These are phyloP conservation scores for Solea solea DNA, from an alignment of 2,113 vertebrate species.

Conservation along the genomic window DNA sequence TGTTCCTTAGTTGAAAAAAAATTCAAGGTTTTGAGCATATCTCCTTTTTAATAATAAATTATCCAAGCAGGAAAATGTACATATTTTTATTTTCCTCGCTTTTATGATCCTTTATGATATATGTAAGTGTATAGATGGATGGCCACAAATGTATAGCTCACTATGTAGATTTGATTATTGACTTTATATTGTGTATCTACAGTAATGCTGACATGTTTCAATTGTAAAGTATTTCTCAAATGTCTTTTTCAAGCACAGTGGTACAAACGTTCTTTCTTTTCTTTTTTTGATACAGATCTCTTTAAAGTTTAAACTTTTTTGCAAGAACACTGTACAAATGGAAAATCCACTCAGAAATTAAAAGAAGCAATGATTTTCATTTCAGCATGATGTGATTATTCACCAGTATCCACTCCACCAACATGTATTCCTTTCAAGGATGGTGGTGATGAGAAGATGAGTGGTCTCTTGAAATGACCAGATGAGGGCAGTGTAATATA, in stretches of 20 bases:
- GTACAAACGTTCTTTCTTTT: conserved; percentile 36
- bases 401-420: too few species aligned
- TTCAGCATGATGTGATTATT: background rate
- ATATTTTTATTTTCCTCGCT: conserved; percentile 65
- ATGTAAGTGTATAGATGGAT: conserved; percentile 38
- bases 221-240: conserved; percentile 89
- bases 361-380: conserved; percentile 58
- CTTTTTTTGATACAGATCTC: conserved; percentile 64
- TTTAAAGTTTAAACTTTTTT: conserved; percentile 45
- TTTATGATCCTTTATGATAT: conserved; percentile 67
- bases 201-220: conserved; percentile 79
- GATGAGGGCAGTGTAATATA: conserved; percentile 54
- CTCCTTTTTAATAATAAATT: conserved; percentile 47
- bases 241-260: conserved; percentile 62
- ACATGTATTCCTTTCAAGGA: background rate
- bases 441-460: background rate
- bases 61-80: conserved; percentile 65
- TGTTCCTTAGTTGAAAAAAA: conserved; percentile 44
- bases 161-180: conserved; percentile 78
- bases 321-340: conserved; percentile 65
- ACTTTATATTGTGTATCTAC: conserved; percentile 83
- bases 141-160: conserved; percentile 76
- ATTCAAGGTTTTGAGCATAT: conserved; percentile 23
- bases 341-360: conserved; percentile 59
- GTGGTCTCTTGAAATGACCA: conserved; percentile 21